phyloP scores from a whole-genome alignment of 2,888 invertebrate species.

The Eustalomyia histrio region DNA sequence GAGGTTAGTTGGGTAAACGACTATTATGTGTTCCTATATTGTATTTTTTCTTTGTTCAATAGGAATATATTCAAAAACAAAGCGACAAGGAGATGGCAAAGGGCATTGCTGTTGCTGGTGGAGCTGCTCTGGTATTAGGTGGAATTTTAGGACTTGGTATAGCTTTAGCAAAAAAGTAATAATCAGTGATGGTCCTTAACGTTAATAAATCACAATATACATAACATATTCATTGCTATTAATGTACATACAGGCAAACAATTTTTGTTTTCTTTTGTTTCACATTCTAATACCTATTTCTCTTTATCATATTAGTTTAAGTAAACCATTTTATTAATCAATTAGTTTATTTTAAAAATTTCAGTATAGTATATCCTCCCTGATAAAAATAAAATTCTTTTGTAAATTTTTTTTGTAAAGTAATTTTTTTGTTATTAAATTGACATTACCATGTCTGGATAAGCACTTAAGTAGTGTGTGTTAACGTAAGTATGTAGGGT shows the following conservation, averaged over 20 bases:
- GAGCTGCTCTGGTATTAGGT: slow-evolving; percentile 91
- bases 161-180: slow-evolving; percentile 84
- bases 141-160: slow-evolving; percentile 91
- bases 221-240: slow-evolving; percentile 19
- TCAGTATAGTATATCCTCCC: too few relatives aligned
- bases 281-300: not conserved
- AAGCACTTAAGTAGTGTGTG: too few relatives aligned
- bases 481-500: too few relatives aligned
- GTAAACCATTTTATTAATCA: too few relatives aligned
- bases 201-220: slow-evolving; percentile 12
- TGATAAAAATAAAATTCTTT: too few relatives aligned
- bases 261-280: not conserved
- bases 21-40: not conserved
- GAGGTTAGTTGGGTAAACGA: slow-evolving; percentile 80
- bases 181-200: slow-evolving; percentile 11
- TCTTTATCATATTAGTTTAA: too few relatives aligned
- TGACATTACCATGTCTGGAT: too few relatives aligned
- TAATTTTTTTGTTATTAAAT: too few relatives aligned
- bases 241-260: slow-evolving; percentile 14
- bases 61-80: slow-evolving; percentile 91
- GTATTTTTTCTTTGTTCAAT: not conserved
- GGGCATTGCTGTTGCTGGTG: slow-evolving; percentile 94
- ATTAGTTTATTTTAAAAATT: too few relatives aligned
- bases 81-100: slow-evolving; percentile 94
- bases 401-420: too few relatives aligned